A percentile compares a stretch with the other conserved stretches of the same genome.
Conservation (phyloP, 2,113 vertebrate genomes). For the Apistogramma diplotaenia region DNA sequence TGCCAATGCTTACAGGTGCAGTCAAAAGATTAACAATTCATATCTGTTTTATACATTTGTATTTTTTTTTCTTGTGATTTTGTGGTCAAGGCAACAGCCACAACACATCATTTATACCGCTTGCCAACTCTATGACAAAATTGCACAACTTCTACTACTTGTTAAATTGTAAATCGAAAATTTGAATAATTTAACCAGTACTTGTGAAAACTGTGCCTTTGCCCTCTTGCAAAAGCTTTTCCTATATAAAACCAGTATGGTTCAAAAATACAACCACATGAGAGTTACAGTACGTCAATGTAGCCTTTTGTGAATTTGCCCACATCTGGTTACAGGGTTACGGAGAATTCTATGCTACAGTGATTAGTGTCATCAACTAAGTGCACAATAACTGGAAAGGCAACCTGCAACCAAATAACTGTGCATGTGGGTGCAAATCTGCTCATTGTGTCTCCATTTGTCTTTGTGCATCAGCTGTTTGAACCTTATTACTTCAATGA, state of each 20-base stretch:
- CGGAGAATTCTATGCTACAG: neutral
- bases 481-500: constrained; percentile 25
- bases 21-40: too few species aligned
- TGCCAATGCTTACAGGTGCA: too few species aligned
- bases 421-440: neutral
- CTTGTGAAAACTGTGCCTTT: neutral
- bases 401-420: neutral
- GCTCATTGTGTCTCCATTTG: neutral
- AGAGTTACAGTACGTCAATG: neutral
- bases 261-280: neutral
- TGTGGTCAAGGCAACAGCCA: too few species aligned
- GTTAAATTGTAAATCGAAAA: neutral
- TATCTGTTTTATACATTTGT: too few species aligned
- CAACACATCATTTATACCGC: too few species aligned
- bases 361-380: neutral
- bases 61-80: too few species aligned
- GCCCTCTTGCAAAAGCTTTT: neutral
- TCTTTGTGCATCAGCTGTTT: constrained; percentile 22
- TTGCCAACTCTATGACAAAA: neutral
- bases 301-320: neutral
- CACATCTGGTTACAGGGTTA: neutral
- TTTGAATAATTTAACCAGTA: neutral
- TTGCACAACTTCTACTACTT: neutral
- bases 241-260: neutral
- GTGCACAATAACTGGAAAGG: neutral